Evolutionary conservation across 2,113 vertebrate species (phyloP).

Genomic region (Sphaerodactylus townsendi): DNA sequence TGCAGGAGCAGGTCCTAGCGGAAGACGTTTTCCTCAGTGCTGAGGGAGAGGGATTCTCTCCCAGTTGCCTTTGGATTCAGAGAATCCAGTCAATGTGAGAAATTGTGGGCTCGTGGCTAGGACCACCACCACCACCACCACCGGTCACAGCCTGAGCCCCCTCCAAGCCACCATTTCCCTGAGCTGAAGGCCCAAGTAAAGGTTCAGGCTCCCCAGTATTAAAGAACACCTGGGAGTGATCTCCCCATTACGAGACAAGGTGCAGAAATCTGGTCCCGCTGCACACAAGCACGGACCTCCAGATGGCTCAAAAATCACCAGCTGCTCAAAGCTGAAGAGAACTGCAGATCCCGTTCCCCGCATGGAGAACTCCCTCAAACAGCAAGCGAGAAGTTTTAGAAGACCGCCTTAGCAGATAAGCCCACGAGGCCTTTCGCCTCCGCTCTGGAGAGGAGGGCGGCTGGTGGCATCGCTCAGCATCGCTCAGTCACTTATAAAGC

Average conservation of each 20-base stretch:
- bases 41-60: background rate
- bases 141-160: rapidly evolving
- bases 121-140: background rate
- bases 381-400: background rate
- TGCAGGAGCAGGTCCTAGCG: background rate
- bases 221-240: background rate
- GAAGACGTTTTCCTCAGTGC: background rate
- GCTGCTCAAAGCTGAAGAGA: background rate
- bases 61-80: background rate
- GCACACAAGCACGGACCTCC: background rate
- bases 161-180: background rate
- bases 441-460: rapidly evolving
- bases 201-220: rapidly evolving
- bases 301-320: background rate
- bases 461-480: background rate
- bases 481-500: conserved; percentile 77
- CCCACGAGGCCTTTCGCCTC: rapidly evolving
- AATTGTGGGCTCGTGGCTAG: rapidly evolving
- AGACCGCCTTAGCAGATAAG: conserved; percentile 8
- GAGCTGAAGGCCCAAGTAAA: background rate
- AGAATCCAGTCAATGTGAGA: rapidly evolving
- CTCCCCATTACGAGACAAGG: background rate
- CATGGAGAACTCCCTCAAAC: background rate
- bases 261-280: background rate
- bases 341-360: background rate